Base-by-base conservation (phyloP, 2,888 invertebrate species). In the Drosophila tripunctata region DNA sequence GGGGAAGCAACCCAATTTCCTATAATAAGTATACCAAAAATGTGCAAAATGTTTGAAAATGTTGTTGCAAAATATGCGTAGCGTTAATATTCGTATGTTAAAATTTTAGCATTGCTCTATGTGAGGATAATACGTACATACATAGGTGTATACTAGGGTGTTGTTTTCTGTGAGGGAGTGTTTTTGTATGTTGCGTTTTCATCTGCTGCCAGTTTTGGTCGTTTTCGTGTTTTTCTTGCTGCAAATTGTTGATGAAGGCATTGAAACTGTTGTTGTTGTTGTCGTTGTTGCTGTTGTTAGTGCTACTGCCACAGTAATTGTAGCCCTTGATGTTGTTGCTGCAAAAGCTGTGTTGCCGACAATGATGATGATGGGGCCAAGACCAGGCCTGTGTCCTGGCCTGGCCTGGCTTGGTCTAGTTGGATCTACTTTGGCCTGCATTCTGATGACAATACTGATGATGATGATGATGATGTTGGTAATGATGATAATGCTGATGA, bases 211-310 rank as follows among this genome's bases (percentile, higher is more conserved):
- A 62, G 51, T 68, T 80, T 78, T 69, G 62, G 63, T 45, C 56
- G 52, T 50, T 80, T 67, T 78, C 65, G 27, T 75, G 64, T 78
- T 76, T 63, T 80, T 64, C 67, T 67, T 64, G 57, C 68, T 85
- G 75, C 75, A 85, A 83, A 82, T 82, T 82, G 86, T 86, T 83
- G 86, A 78, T 85, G 82, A 85, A 79, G 82, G 85, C 79, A 76
- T 76, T 74, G 67, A 60, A 69, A 58, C 55, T 62, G 65, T 61
- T 56, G 60, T 50, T 60, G 51, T 31, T 67, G 56, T 36, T 66
- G 31, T 10, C 45, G 55, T 21, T 51, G 47, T 7, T 63, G 51
- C 8, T 40, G 19, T 40, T 61, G 62, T 31, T 66, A 19, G 48
- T 66, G 57, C 8, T 57, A 54, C 19, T 68, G 67, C 52, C 57